phyloP scores from a whole-genome alignment of 2,113 vertebrate species.

The Nannobrachium achirus region DNA sequence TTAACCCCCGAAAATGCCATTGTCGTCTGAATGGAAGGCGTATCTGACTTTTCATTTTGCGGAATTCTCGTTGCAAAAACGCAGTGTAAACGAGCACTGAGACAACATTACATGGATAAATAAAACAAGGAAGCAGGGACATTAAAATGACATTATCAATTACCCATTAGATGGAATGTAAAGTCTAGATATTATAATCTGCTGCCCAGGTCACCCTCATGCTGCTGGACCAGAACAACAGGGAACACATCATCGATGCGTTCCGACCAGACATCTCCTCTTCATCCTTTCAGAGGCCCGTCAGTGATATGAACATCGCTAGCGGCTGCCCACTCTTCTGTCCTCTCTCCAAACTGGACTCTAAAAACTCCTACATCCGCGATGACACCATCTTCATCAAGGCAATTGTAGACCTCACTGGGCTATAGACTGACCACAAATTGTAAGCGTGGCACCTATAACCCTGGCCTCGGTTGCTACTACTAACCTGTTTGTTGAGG shows the following conservation, averaged over 20 bases:
- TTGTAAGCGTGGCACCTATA: slow-evolving; percentile 7
- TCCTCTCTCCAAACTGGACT: slow-evolving; percentile 89
- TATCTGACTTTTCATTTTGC: too few relatives aligned
- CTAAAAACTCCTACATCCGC: slow-evolving; percentile 92
- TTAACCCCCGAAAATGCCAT: too few relatives aligned
- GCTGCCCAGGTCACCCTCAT: slow-evolving; percentile 90
- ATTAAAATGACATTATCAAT: not conserved
- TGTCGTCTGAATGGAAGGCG: too few relatives aligned
- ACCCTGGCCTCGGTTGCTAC: slow-evolving; percentile 35
- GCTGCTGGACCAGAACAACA: slow-evolving; percentile 96
- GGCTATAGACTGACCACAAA: slow-evolving; percentile 80
- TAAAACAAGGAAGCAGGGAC: too few relatives aligned
- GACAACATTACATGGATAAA: too few relatives aligned
- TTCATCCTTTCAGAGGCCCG: slow-evolving; percentile 94
- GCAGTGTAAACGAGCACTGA: too few relatives aligned
- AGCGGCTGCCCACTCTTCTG: slow-evolving; percentile 98
- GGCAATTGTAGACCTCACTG: slow-evolving; percentile 95
- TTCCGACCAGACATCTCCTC: slow-evolving; percentile 93
- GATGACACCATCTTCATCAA: slow-evolving; percentile 98
- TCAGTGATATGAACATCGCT: slow-evolving; percentile 97
- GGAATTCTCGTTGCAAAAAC: too few relatives aligned
- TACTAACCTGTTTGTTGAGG: slow-evolving; percentile 28
- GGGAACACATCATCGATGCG: slow-evolving; percentile 96
- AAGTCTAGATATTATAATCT: slow-evolving; percentile 14
- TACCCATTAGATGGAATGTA: slow-evolving; percentile 11